phyloP scores from a whole-genome alignment of 2,113 vertebrate species.

The Ibidorhyncha struthersii region DNA sequence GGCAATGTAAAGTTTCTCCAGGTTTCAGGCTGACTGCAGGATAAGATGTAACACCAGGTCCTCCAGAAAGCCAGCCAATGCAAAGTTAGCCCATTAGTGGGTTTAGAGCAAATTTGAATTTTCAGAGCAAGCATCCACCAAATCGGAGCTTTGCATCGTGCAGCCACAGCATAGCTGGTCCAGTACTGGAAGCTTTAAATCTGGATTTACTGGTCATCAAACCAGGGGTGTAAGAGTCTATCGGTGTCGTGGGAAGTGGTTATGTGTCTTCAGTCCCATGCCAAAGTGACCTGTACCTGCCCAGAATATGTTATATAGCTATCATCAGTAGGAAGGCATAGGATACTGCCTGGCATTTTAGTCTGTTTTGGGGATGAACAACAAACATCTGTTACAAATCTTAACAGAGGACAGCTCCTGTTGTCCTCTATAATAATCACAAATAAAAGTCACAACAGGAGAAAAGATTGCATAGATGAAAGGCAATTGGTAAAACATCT shows the following conservation, averaged over 20 bases:
- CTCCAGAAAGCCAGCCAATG: background rate
- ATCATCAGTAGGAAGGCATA: background rate
- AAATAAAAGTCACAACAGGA: background rate
- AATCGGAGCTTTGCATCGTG: rapidly evolving
- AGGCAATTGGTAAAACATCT: background rate
- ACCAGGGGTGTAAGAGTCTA: background rate
- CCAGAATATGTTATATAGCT: background rate
- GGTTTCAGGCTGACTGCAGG: background rate
- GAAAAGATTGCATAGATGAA: background rate
- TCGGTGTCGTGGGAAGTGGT: background rate
- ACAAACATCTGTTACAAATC: background rate
- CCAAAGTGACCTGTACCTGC: background rate
- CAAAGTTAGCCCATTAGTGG: background rate
- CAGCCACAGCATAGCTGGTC: background rate
- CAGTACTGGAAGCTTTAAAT: background rate
- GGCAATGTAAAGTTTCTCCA: background rate
- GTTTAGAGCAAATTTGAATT: background rate
- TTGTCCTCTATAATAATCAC: background rate
- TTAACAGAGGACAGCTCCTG: background rate
- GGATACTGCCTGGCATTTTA: background rate
- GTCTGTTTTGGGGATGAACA: background rate
- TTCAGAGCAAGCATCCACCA: background rate
- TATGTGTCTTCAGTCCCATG: background rate
- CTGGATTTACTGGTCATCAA: background rate
- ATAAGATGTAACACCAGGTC: background rate